Evolutionary conservation across 2,113 vertebrate species (phyloP).

Genomic region (Coturnix japonica): DNA sequence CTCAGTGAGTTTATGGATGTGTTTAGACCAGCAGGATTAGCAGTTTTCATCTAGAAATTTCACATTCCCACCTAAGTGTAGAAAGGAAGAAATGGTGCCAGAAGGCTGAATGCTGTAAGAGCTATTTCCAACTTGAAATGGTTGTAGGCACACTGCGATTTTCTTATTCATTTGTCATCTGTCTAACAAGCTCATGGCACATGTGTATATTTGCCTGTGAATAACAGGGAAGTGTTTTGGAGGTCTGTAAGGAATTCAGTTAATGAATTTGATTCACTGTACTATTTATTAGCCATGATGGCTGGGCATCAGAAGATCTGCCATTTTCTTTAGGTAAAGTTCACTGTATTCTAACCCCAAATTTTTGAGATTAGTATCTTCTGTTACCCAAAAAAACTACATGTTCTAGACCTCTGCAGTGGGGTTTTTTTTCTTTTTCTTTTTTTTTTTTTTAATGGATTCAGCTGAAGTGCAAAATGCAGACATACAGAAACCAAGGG

Average conservation of each 20-base stretch:
- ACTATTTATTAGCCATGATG: slow-evolving; percentile 23
- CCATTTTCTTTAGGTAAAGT: slow-evolving; percentile 37
- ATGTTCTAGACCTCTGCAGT: neutral
- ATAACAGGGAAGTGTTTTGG: slow-evolving; percentile 23
- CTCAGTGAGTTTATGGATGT: neutral
- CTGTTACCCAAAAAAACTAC: slow-evolving; percentile 4
- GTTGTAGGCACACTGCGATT: slow-evolving; percentile 3
- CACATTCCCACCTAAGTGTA: neutral
- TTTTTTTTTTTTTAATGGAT: neutral
- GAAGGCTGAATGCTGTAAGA: neutral
- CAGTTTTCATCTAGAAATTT: neutral
- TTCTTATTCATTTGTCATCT: slow-evolving; percentile 49
- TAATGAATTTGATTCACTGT: slow-evolving; percentile 57
- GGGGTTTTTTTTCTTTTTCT: too few species aligned
- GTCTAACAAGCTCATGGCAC: slow-evolving; percentile 37
- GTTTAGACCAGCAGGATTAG: neutral
- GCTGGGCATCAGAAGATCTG: slow-evolving; percentile 33
- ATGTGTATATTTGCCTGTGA: slow-evolving; percentile 12
- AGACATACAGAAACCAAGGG: neutral
- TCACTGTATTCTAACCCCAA: slow-evolving; percentile 15
- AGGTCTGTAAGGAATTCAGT: slow-evolving; percentile 9
- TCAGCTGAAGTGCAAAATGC: neutral
- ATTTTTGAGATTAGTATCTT: slow-evolving; percentile 15
- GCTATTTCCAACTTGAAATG: neutral
- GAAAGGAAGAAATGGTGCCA: neutral